Conservation (phyloP, 2,888 invertebrate genomes). For the Hymenopus coronatus region DNA sequence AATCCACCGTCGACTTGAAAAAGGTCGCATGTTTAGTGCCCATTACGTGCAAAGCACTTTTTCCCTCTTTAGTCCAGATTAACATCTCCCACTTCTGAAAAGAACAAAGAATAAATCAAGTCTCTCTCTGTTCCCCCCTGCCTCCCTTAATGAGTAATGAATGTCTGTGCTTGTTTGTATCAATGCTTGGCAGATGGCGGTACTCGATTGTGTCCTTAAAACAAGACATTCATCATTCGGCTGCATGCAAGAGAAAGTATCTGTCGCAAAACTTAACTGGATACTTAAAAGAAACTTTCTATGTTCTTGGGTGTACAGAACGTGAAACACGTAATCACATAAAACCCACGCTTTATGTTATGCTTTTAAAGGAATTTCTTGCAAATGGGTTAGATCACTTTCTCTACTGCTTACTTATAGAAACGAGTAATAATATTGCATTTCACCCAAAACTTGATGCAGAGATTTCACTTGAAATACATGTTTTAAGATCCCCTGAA, state of each 20-base stretch:
- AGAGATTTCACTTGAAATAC: too few species aligned
- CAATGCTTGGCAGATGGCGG: neutral
- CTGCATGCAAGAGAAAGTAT: neutral
- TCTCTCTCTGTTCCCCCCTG: neutral
- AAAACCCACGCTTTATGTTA: too few species aligned
- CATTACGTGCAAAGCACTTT: constrained; percentile 1
- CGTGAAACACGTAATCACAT: too few species aligned
- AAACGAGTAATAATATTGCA: too few species aligned
- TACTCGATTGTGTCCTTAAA: neutral
- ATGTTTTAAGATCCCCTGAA: too few species aligned
- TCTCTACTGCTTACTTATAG: too few species aligned
- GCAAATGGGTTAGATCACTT: too few species aligned
- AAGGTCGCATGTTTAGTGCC: neutral
- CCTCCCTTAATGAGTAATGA: neutral
- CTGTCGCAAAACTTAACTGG: neutral
- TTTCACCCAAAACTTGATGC: too few species aligned
- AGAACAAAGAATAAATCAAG: constrained; percentile 21
- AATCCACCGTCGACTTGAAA: neutral
- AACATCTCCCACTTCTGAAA: constrained; percentile 13
- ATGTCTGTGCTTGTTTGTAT: neutral
- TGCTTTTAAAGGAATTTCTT: too few species aligned
- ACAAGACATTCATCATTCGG: neutral
- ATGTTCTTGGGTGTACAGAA: too few species aligned
- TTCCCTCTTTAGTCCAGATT: constrained; percentile 13
- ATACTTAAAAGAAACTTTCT: too few species aligned